Evolutionary conservation across 2,113 vertebrate species (phyloP), one percentile per base, ranked within the genome.

Genomic region (Syngnathus floridae): DNA sequence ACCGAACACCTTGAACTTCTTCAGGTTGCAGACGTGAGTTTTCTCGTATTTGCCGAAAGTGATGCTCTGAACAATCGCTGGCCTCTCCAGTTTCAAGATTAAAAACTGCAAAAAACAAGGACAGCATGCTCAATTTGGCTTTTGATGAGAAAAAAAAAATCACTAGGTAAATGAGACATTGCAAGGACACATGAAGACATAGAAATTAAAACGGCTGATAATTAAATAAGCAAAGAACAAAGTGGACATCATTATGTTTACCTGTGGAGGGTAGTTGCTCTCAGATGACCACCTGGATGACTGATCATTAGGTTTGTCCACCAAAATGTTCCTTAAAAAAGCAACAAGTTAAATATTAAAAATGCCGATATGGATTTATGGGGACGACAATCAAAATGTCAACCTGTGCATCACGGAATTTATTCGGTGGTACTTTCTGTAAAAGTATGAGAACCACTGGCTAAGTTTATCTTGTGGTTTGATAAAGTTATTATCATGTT

Each of bases 41-140:
- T 99, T 99, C 83, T 99, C 97, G 4, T 99, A 99, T 87, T 99
- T 99, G 71, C 97, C 97, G 80, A 98, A 99, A 0, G 95, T 98
- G 81, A 99, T 98, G 85, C 94, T 99, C 86, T 98, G 95, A 77
- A 96, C 95, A 65, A 99, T 94, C 5, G 97, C 95, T 64, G 96
- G 96, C 82, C 95, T 92, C 92, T 98, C 96, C 78, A 98, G 88
- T 81, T 99, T 99, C 84, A 99, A 86, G 83, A 98, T 94, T 88
- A 99, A 91, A 87, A 96, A 99, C 97, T 99, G 82, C 1, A 35
- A 48, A 52, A 37, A 4, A 10, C 45, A 64, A 16, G 4, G 2
- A 52, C 5, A 36, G 11, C 11, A 35, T 62, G 7, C 13, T 35
- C 43, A 45, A 21, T 31, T 21, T 57, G 35, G 11, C 57, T n/a